phyloP scores from a whole-genome alignment of 2,797 vertebrate species.

The Austrolebias charrua region DNA sequence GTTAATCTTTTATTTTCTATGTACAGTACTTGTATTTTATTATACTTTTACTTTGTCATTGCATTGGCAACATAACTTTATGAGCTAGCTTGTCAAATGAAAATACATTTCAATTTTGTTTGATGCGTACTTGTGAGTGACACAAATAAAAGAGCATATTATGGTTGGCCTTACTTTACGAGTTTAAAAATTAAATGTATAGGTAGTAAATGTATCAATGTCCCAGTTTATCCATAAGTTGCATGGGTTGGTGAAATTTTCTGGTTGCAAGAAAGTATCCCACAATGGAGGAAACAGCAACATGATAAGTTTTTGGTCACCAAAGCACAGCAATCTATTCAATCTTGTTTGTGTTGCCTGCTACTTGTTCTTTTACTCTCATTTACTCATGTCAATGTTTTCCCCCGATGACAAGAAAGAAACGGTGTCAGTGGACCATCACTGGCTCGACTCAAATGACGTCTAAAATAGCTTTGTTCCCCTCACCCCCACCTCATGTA shows the following conservation, averaged over 20 bases:
- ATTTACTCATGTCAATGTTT: slow-evolving; percentile 45
- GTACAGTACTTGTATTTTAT: no score
- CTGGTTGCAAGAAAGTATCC: not conserved
- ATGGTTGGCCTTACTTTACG: no score
- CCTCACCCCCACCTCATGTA: slow-evolving; percentile 49
- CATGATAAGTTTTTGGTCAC: slow-evolving; percentile 24
- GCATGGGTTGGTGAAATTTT: no score
- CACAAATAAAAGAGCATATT: no score
- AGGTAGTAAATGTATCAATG: no score
- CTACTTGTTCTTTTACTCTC: slow-evolving; percentile 54
- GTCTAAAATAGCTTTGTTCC: slow-evolving; percentile 73
- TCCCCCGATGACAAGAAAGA: slow-evolving; percentile 35
- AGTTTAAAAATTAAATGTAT: no score
- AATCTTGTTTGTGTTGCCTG: slow-evolving; percentile 32
- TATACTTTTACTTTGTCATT: no score
- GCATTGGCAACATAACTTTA: no score
- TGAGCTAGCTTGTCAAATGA: no score
- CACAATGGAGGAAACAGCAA: slow-evolving; percentile 12
- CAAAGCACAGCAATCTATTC: slow-evolving; percentile 37
- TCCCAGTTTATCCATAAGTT: not conserved
- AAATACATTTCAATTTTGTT: no score
- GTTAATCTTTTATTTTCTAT: no score
- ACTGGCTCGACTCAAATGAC: slow-evolving; percentile 72
- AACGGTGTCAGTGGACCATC: slow-evolving; percentile 68
- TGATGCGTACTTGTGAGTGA: no score